phyloP scores from a whole-genome alignment of 2,113 vertebrate genomes.

The Meles meles region DNA sequence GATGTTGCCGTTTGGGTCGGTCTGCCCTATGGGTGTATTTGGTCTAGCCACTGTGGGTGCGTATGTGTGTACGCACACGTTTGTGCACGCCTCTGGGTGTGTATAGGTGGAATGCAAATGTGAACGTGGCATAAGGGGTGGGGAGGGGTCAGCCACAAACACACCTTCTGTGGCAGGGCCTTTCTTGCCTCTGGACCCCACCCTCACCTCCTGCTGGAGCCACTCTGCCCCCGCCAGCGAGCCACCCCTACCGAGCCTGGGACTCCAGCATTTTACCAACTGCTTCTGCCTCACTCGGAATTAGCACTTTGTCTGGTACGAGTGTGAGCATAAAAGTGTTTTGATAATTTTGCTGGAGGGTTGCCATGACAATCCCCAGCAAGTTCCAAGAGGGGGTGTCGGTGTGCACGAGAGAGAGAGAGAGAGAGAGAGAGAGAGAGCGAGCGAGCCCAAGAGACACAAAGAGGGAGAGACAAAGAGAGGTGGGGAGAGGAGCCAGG shows the following conservation, averaged over 20 bases:
- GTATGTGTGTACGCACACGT: neutral
- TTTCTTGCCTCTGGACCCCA: neutral
- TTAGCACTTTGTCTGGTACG: slow-evolving; percentile 47
- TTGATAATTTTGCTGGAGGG: slow-evolving; percentile 63
- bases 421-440: neutral
- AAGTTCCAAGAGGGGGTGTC: slow-evolving; percentile 55
- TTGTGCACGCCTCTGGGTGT: neutral
- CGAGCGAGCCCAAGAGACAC: neutral
- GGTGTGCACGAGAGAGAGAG: neutral
- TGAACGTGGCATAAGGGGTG: too few species aligned
- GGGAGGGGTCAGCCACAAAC: neutral
- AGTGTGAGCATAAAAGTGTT: slow-evolving; percentile 62
- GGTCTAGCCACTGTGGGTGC: neutral
- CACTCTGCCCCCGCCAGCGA: neutral
- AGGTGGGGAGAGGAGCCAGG: neutral
- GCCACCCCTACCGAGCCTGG: neutral
- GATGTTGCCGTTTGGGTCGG: neutral
- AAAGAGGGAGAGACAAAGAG: neutral
- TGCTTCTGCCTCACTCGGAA: slow-evolving; percentile 47
- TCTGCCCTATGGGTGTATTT: neutral
- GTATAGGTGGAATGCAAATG: neutral
- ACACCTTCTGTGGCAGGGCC: neutral
- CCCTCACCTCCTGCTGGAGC: neutral
- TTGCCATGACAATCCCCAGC: slow-evolving; percentile 77
- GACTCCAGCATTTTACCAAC: slow-evolving; percentile 48